Evolutionary conservation across 2,797 vertebrate species (phyloP), one percentile per base, ranked within the genome.

Genomic region (Trachurus trachurus): DNA sequence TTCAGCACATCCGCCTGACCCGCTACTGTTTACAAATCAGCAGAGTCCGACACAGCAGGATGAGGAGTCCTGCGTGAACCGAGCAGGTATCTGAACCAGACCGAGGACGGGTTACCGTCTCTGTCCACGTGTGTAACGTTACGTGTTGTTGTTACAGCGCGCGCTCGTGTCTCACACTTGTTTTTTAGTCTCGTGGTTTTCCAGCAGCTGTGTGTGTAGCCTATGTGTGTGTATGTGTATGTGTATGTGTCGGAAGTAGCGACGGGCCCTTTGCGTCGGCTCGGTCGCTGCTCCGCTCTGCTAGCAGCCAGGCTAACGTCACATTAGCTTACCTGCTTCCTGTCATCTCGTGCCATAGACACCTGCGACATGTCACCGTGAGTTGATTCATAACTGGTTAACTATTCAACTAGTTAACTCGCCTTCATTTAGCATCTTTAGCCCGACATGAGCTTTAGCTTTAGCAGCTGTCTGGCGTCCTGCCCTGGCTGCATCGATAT

Each of bases 1-100:
- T 44, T 64, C 89, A 87, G 88, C 78, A 92, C 88, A 88, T 92
- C 94, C 93, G 93, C 93, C 88, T 94, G 90, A 87, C 84, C 86
- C 63, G 92, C 86, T 64, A 80, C 73, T 94, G 94, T 95, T 94
- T 96, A 95, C 95, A 95, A 95, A 92, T 78, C 86, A 88, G 79
- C 76, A 53, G 72, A 65, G 78, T 34, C 49, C 58, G 50, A 70
- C 47, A 47, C 78, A 59, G 57, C 88, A 92, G 88, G 84, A 95
- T 94, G 95, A 86, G 64, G 87, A 81, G 78, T 49, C 80, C 76
- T 83, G 90, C 85, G 2, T 94, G 90, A 95, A 26, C 83, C 17
- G 13, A 76, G 66, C 84, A 93, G 92, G 93, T 93, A 93, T 21
- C 69, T 17, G 19, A 61, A 37, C 29, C n/a, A 40, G 58, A 11